phyloP scores from a whole-genome alignment of 1,140 invertebrate species.

The Vanessa tameamea region DNA sequence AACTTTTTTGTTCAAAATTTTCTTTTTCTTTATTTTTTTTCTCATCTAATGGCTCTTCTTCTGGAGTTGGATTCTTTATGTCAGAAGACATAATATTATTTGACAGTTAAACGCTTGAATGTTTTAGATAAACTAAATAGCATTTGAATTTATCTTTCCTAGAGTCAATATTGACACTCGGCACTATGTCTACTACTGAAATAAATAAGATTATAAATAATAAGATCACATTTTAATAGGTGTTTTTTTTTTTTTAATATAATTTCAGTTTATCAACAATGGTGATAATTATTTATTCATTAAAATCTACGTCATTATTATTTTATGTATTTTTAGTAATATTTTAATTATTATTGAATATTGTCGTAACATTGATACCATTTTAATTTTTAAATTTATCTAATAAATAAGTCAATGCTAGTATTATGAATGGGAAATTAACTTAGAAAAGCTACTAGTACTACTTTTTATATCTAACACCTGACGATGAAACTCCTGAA shows the following conservation, averaged over 20 bases:
- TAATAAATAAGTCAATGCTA: too few relatives aligned
- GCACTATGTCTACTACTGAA: conserved; percentile 11
- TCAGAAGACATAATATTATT: conserved; percentile 11
- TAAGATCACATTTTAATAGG: background rate
- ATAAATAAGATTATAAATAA: background rate
- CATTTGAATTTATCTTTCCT: conserved; percentile 32
- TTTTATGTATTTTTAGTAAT: too few relatives aligned
- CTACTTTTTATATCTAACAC: too few relatives aligned
- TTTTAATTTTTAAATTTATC: too few relatives aligned
- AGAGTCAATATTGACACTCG: conserved; percentile 19
- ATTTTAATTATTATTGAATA: too few relatives aligned
- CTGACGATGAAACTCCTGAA: too few relatives aligned
- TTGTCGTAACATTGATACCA: too few relatives aligned
- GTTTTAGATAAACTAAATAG: conserved; percentile 24
- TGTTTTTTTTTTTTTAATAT: background rate
- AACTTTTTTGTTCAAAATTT: conserved; percentile 45
- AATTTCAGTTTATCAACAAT: too few relatives aligned
- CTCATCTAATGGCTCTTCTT: conserved; percentile 57
- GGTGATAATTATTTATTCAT: too few relatives aligned
- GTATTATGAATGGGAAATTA: too few relatives aligned
- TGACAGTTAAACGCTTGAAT: conserved; percentile 5
- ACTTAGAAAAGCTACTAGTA: too few relatives aligned
- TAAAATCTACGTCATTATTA: too few relatives aligned
- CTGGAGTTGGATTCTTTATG: conserved; percentile 21
- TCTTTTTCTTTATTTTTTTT: conserved; percentile 32